Base-by-base conservation (phyloP, 2,888 invertebrate genomes). In the Epistrophella euchroma region DNA sequence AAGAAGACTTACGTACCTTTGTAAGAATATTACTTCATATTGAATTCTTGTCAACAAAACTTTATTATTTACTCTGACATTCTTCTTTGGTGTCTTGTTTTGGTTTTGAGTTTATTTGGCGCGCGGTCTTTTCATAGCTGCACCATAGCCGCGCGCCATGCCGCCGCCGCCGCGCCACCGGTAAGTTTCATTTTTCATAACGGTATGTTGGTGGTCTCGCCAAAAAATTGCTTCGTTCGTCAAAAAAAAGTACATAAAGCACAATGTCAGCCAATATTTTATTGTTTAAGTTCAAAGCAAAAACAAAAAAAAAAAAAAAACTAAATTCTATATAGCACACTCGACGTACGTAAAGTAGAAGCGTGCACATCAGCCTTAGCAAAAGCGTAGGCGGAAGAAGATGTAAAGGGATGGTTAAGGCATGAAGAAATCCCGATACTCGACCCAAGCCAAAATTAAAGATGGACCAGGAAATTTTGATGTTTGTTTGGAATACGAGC, bases 241-340 rank as follows among this genome's bases (percentile, higher is more conserved):
- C 56, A 73, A 75, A 72, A 64, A 56, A 66, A 70, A 66, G 32
- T 72, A 66, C 75, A 72, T 72, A 35, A 43, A 60, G 43, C 66
- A 62, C 37, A 76, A 72, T 81, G 80, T 85, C 76, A 85, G 76
- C 72, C 43, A 60, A 85, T 85, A 85, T 85, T 73, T 84, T 68
- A 76, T 40, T 55, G 66, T 73, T 85, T 55, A 25, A 25, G 56
- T 43, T 32, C 22, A 50, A 22, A 47, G 25, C 32, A 32, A 40
- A 22, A 17, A 9, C 2, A 52, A 25, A 58, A 37, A 55, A 70
- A 17, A 28, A 45, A 58, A 56, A 47, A 66, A 40, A 64, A 64
- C 3, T 25, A 19, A 43, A 22, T 45, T 72, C 68, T 72, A 73
- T 64, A 70, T 64, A 56, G 50, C 58, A 37, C 10, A 19, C 32